Evolutionary conservation across 2,888 invertebrate species (phyloP), one percentile per base, ranked within the genome.

Genomic region (Leucozona laternaria): DNA sequence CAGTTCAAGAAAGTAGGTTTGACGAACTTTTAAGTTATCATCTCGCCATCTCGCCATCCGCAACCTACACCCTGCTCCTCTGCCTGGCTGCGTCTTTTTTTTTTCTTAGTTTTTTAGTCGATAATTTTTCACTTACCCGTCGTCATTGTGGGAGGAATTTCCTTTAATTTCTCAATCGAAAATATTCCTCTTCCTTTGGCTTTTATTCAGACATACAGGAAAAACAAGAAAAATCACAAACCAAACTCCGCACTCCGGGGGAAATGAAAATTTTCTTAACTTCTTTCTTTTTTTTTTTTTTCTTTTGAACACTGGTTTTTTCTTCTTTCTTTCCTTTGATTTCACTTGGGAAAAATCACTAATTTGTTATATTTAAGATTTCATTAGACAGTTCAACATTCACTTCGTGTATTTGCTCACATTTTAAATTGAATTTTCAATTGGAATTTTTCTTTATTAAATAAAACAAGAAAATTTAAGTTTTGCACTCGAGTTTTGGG

Each of bases 21-120:
- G 81, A 85, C 77, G 85, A 85, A 85, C 81, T 73, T 70, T 80
- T 34, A 85, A 66, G 66, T 66, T 15, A 66, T n/a, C n/a, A n/a
- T n/a, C n/a, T n/a, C n/a, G n/a, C n/a, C 72, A 72, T 60, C 50
- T 68, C 43, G 6, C 55, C 62, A 57, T 68, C 25, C 37, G 8
- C 66, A 20, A 50, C 62, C 43, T 45, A 64, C 64, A 45, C 50
- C 40, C 73, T 37, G 25, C 45, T 13, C 10, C 25, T 25, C 55
- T 28, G 34, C 13, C 8, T 22, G 8, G 48, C 28, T 66, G 31
- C 66, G 48, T 48, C 34, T 37, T 17, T 20, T 53, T 20, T 53
- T 71, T 79, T 28, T 28, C 8, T 45, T 25, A 7, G 5, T 13
- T 48, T 48, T 58, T 57, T 31, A 43, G 28, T 53, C 28, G 25